Conservation (phyloP, 1,140 invertebrate genomes). For the Apocrypta bakeri region DNA sequence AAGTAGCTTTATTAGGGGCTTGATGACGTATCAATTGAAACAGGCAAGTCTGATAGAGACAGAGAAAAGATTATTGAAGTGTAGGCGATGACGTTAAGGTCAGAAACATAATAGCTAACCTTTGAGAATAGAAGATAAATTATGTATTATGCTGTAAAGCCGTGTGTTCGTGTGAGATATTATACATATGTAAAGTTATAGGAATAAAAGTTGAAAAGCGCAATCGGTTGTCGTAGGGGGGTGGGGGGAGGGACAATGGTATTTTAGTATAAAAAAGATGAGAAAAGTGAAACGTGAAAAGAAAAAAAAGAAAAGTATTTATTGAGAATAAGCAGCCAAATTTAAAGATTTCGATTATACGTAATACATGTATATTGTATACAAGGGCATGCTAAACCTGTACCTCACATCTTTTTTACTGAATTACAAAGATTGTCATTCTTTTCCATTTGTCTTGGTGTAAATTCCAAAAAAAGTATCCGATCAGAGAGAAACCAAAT, state of each 20-base stretch:
- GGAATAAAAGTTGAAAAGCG: conserved; percentile 32
- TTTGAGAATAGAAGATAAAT: conserved; percentile 35
- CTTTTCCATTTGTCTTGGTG: not conserved
- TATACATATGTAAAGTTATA: conserved; percentile 52
- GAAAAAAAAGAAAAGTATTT: conserved; percentile 16
- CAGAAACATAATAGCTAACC: not conserved
- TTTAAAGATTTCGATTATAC: conserved; percentile 29
- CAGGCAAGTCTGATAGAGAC: conserved; percentile 9
- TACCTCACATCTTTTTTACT: conserved; percentile 14
- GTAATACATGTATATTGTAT: conserved; percentile 24
- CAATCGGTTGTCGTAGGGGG: conserved; percentile 25
- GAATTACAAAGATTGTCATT: not conserved
- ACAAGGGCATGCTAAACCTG: not conserved
- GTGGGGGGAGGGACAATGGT: conserved; percentile 3
- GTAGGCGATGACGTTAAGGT: not conserved
- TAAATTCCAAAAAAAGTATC: not conserved
- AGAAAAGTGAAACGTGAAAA: conserved; percentile 21
- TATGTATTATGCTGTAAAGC: conserved; percentile 28
- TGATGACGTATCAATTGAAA: conserved; percentile 29
- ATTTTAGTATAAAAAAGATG: conserved; percentile 49
- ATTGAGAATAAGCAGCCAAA: conserved; percentile 12
- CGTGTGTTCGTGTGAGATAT: conserved; percentile 43
- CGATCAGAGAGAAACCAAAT: too few relatives aligned
- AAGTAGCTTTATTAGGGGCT: conserved; percentile 25
- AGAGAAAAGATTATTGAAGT: not conserved